phyloP scores from a whole-genome alignment of 2,888 invertebrate species.

The Stomorhina lunata region DNA sequence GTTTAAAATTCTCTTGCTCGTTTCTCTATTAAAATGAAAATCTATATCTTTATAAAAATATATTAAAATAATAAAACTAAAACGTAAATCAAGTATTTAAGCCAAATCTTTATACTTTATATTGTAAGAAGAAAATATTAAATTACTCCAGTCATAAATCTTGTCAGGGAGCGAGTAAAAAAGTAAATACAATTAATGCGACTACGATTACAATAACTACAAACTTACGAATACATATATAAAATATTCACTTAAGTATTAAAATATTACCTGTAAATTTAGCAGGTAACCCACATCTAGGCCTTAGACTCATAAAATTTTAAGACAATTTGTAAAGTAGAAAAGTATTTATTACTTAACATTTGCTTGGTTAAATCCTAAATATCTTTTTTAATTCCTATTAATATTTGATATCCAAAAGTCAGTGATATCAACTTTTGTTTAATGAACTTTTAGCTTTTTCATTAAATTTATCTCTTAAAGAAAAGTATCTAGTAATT shows the following conservation, averaged over 20 bases:
- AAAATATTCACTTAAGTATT: neutral
- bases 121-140: conserved; percentile 57
- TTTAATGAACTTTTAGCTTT: too few species aligned
- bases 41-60: conserved; percentile 51
- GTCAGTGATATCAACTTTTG: too few species aligned
- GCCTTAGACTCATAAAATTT: conserved; percentile 50
- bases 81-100: conserved; percentile 62
- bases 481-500: too few species aligned
- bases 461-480: too few species aligned
- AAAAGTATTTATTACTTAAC: neutral
- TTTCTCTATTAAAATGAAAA: conserved; percentile 37
- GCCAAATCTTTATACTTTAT: conserved; percentile 52
- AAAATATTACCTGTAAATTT: conserved; percentile 48
- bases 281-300: conserved; percentile 61
- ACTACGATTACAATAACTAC: neutral
- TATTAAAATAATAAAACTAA: conserved; percentile 48
- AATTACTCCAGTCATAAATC: conserved; percentile 62
- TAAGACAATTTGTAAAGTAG: too few species aligned
- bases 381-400: neutral
- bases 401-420: too few species aligned
- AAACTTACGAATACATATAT: neutral
- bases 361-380: neutral
- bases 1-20: neutral
- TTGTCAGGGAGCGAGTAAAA: conserved; percentile 13
- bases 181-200: conserved; percentile 1